These are phyloP conservation scores for Drosophila sproati DNA, from an alignment of 1,140 invertebrate species.

Conservation along the genomic window DNA sequence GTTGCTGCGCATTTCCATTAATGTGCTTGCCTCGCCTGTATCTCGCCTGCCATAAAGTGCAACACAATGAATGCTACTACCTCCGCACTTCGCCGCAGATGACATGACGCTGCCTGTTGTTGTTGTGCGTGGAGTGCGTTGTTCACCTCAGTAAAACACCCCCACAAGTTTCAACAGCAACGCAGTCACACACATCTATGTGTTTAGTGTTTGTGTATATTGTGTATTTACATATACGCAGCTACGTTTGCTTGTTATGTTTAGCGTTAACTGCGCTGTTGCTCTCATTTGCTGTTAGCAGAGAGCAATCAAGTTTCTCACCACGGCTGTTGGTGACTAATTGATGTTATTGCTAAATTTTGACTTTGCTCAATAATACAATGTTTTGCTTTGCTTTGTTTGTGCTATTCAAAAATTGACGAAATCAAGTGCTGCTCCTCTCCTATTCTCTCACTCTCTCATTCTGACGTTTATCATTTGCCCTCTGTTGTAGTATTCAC, in stretches of 20 bases:
- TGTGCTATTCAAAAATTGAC: conserved; percentile 11
- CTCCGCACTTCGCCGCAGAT: conserved; percentile 9
- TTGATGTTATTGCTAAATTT: conserved; percentile 37
- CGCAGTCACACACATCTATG: not conserved
- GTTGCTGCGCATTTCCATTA: conserved; percentile 27
- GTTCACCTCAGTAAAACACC: conserved; percentile 40
- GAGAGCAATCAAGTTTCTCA: conserved; percentile 30
- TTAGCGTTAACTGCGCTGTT: conserved; percentile 10
- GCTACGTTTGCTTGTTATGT: not conserved
- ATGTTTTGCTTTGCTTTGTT: conserved; percentile 23
- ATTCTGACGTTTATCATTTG: not conserved
- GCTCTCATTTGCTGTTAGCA: conserved; percentile 36
- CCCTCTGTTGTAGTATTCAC: conserved; percentile 16
- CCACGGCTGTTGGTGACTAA: conserved; percentile 43
- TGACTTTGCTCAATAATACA: conserved; percentile 19
- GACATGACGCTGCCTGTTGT: conserved; percentile 19
- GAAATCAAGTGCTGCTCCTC: conserved; percentile 25
- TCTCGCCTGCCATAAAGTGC: conserved; percentile 24
- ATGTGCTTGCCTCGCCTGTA: not conserved
- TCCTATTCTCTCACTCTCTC: conserved; percentile 3
- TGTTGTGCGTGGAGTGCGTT: conserved; percentile 37
- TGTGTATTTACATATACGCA: not conserved
- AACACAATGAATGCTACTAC: not conserved
- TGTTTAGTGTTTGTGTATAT: not conserved
- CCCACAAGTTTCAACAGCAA: conserved; percentile 13